These are phyloP conservation scores for Halcyon badia DNA, from an alignment of 2,797 vertebrate species.

Conservation along the genomic window DNA sequence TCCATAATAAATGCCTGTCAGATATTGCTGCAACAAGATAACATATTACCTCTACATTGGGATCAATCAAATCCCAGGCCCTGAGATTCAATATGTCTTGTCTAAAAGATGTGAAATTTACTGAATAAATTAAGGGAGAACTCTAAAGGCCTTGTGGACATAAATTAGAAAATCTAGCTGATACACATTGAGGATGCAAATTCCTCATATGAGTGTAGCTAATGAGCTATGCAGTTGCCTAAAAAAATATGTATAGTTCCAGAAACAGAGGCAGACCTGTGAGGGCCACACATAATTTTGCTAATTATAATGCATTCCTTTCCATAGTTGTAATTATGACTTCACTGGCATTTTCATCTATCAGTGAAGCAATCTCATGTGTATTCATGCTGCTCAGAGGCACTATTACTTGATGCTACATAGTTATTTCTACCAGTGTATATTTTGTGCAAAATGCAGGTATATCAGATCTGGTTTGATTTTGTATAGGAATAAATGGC, in stretches of 20 bases:
- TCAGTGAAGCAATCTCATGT: background rate
- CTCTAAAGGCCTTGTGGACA: conserved; percentile 20
- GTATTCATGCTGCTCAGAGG: background rate
- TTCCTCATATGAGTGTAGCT: background rate
- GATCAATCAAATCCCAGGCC: conserved; percentile 73
- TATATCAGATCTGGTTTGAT: background rate
- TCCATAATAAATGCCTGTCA: conserved; percentile 75
- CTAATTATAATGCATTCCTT: background rate
- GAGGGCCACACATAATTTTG: background rate
- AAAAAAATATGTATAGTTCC: background rate
- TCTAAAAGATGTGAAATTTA: conserved; percentile 70
- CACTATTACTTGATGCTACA: background rate
- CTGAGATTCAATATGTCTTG: conserved; percentile 65
- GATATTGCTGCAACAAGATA: conserved; percentile 58
- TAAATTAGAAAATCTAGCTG: conserved; percentile 61
- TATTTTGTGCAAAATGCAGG: background rate
- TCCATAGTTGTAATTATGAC: conserved; percentile 15
- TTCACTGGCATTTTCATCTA: background rate
- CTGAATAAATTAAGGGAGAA: conserved; percentile 70
- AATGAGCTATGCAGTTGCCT: background rate
- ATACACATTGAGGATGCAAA: background rate
- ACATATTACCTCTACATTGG: conserved; percentile 54
- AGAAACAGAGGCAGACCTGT: background rate
- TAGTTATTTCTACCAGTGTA: background rate
- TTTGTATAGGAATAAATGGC: background rate